Evolutionary conservation across 2,113 vertebrate species (phyloP).

Genomic region (Megaptera novaeangliae): DNA sequence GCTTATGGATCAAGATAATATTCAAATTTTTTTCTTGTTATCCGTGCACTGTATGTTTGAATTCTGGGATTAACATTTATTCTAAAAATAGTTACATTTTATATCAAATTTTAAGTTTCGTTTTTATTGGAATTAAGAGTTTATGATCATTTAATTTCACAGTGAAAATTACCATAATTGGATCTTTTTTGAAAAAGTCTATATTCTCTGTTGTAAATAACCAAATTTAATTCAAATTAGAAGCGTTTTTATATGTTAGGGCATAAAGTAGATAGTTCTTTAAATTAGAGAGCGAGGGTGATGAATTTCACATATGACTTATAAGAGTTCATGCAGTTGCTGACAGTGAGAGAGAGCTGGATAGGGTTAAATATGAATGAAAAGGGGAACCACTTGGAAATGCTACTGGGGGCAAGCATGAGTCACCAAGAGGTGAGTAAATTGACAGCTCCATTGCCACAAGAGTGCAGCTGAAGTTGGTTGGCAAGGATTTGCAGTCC

Average conservation of each 20-base stretch:
- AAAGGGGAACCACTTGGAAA: neutral
- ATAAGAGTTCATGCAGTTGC: neutral
- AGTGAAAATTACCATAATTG: neutral
- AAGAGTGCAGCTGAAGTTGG: slow-evolving; percentile 39
- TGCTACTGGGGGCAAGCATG: neutral
- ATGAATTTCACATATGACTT: neutral
- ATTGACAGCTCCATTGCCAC: neutral
- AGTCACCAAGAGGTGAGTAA: slow-evolving; percentile 6
- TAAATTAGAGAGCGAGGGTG: neutral
- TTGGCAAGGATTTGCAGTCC: neutral
- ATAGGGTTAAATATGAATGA: neutral
- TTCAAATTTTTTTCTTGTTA: neutral
- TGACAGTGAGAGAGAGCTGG: neutral
- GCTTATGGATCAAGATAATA: neutral
- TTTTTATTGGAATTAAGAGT: neutral
- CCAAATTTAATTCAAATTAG: slow-evolving; percentile 24
- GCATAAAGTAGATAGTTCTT: neutral
- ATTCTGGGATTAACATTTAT: neutral
- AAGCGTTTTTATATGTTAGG: neutral
- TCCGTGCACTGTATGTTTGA: neutral
- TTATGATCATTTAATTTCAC: neutral
- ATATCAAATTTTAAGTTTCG: neutral
- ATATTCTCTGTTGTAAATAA: neutral
- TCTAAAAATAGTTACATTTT: slow-evolving; percentile 3
- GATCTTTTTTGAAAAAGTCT: neutral